These are phyloP conservation scores for Eucera pruinosa DNA, from an alignment of 2,888 invertebrate genomes.

Conservation along the genomic window DNA sequence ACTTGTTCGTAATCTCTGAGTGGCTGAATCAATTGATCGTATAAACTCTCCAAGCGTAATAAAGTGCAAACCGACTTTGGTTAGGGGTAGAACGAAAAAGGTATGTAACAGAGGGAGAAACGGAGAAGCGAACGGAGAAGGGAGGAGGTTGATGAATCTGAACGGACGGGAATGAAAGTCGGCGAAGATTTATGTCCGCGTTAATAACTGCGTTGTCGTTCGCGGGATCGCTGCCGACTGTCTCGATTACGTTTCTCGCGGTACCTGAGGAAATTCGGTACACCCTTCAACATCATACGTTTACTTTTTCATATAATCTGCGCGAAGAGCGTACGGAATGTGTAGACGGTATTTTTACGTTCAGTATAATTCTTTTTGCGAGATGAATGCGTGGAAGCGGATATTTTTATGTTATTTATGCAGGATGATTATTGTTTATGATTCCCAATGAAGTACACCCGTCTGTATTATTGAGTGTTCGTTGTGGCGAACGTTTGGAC, in stretches of 20 bases:
- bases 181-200: constrained; percentile 45
- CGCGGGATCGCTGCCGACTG: constrained; percentile 31
- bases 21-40: constrained; percentile 36
- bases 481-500: not conserved
- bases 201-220: constrained; percentile 46
- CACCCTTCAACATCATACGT: constrained; percentile 20
- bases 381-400: constrained; percentile 1
- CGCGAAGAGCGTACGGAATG: not conserved
- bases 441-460: not conserved
- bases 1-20: constrained; percentile 58
- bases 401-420: not conserved
- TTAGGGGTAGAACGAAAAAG: not conserved
- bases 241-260: constrained; percentile 34
- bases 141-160: constrained; percentile 37
- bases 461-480: not conserved
- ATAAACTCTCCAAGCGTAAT: constrained; percentile 54
- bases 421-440: not conserved
- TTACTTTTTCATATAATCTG: constrained; percentile 4
- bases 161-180: constrained; percentile 47
- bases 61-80: constrained; percentile 39
- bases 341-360: not conserved
- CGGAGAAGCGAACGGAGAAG: not conserved
- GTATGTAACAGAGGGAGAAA: not conserved
- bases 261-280: constrained; percentile 37
- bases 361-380: not conserved